Evolutionary conservation across 2,888 invertebrate species (phyloP), one percentile per base, ranked within the genome.

Genomic region (Drosophila gaucha): DNA sequence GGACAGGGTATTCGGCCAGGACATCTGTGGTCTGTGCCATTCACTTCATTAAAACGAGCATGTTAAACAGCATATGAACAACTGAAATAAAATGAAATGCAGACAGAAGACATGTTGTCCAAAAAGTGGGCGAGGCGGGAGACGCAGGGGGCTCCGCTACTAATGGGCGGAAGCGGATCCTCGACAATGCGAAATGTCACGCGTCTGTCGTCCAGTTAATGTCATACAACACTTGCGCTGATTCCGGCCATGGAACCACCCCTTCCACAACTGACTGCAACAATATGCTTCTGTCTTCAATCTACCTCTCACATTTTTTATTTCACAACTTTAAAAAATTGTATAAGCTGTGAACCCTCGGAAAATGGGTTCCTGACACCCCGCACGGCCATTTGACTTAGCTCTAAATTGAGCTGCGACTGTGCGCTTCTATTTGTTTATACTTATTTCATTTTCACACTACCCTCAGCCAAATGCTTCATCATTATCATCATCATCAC

Each of bases 371-470:
- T 38, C 22, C 3, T 20, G 30, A 38, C 26, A 43, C 62, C 18
- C 51, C 41, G 55, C 52, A 46, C 36, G 38, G 18, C 46, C 78
- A 67, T 82, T 84, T 85, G 77, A 77, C 76, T 84, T 71, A 30
- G 33, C 39, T 54, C 59, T 70, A 16, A 70, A 75, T 74, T 75
- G 73, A 70, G 69, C 72, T 77, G 72, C 67, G 68, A 67, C 64
- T 72, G 74, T 56, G 58, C 50, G 67, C 62, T 65, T 72, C 71
- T 85, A 74, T 85, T 85, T 85, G 85, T 69, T 85, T 86, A 86
- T 82, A 85, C 82, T 85, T 82, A 86, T 82, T 85, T 82, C 62
- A 78, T 82, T 86, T 85, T 85, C 79, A 86, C 85, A 85, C 85
- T 68, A 69, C 68, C 70, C 63, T 64, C 54, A 36, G 46, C 52